phyloP scores from a whole-genome alignment of 1,140 invertebrate species.

The Patella vulgata region DNA sequence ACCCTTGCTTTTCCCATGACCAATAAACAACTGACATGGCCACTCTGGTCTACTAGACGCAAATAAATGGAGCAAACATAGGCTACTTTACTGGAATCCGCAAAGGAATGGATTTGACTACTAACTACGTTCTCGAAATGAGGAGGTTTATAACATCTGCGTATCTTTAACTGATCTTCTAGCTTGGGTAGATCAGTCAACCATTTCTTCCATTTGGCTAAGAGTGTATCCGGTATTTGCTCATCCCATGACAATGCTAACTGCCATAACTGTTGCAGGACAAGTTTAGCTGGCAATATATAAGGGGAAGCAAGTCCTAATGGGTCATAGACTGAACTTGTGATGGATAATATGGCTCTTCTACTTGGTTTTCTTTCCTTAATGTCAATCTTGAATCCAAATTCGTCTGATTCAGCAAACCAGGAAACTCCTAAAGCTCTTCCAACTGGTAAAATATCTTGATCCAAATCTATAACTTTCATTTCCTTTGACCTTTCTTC shows the following conservation, averaged over 20 bases:
- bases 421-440: no score
- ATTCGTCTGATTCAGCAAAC: no score
- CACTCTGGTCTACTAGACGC: conserved; percentile 5
- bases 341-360: conserved; percentile 22
- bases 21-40: conserved; percentile 1
- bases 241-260: no score
- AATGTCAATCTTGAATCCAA: conserved; percentile 21
- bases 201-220: conserved; percentile 28
- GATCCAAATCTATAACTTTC: no score
- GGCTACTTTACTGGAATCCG: conserved; percentile 5
- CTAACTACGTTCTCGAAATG: conserved; percentile 5
- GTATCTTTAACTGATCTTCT: conserved; percentile 1
- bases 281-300: no score
- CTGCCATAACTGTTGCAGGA: no score
- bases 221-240: no score
- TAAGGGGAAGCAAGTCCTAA: conserved; percentile 25
- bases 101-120: conserved; percentile 9
- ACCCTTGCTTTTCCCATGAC: no score
- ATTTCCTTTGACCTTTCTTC: no score
- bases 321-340: conserved; percentile 27
- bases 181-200: conserved; percentile 12
- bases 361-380: conserved; percentile 9
- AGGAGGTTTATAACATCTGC: conserved; percentile 16
- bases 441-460: no score
- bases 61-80: conserved; percentile 17